Evolutionary conservation across 2,113 vertebrate genomes (phyloP).

Genomic region (Xenotilapia caudafasciata): DNA sequence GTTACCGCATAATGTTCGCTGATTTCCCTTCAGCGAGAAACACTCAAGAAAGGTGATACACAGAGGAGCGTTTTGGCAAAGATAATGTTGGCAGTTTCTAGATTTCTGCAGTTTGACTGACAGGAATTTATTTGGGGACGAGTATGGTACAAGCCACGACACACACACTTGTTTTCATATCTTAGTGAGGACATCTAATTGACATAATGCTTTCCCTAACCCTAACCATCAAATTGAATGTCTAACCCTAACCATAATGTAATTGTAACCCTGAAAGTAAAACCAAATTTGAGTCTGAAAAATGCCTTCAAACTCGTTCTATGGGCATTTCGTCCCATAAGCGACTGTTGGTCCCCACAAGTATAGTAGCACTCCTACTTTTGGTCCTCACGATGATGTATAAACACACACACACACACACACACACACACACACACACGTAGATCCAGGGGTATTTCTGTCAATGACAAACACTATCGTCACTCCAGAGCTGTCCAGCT

Average conservation of each 20-base stretch:
- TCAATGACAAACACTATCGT: constrained; percentile 13
- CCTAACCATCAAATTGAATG: background rate
- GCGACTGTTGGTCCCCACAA: background rate
- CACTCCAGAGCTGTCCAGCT: constrained; percentile 5
- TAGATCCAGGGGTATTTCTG: constrained; percentile 7
- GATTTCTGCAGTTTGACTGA: background rate
- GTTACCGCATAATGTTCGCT: background rate
- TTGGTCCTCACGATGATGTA: background rate
- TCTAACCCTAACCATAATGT: background rate
- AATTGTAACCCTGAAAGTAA: background rate
- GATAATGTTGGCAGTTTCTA: background rate
- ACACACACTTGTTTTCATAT: background rate
- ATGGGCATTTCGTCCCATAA: background rate
- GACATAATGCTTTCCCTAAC: background rate
- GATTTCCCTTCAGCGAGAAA: background rate
- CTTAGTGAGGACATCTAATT: background rate
- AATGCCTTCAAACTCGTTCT: background rate
- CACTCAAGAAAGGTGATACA: background rate
- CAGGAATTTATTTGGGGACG: background rate
- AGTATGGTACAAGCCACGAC: background rate
- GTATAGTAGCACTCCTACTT: background rate
- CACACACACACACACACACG: background rate
- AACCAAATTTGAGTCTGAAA: background rate
- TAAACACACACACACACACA: background rate
- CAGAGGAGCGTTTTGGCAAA: background rate